Conservation (phyloP, 2,888 invertebrate species). For the Axea sp. region DNA sequence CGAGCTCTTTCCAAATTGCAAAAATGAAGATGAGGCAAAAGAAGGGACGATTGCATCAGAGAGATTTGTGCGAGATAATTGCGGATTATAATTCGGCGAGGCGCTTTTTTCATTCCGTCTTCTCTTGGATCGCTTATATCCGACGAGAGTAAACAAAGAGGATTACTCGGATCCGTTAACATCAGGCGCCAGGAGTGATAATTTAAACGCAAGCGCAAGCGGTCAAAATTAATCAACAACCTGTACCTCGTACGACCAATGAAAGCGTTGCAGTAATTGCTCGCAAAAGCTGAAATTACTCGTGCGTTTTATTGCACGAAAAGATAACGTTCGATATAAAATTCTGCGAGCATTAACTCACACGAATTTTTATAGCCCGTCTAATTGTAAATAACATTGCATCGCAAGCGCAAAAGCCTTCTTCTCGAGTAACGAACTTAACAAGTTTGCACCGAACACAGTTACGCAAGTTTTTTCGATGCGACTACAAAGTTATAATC, state of each 20-base stretch:
- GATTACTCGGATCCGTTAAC: slow-evolving; percentile 30
- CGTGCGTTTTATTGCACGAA: slow-evolving; percentile 18
- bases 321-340: slow-evolving; percentile 12
- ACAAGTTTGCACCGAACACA: too few relatives aligned
- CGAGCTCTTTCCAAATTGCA: too few relatives aligned
- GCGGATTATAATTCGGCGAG: too few relatives aligned
- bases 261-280: background rate
- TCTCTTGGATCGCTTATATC: background rate
- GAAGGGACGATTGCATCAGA: too few relatives aligned
- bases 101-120: background rate
- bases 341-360: slow-evolving; percentile 10
- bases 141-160: slow-evolving; percentile 11
- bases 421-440: too few relatives aligned
- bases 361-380: slow-evolving; percentile 22
- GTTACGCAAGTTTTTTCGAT: background rate
- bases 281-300: slow-evolving; percentile 20
- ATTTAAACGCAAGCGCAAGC: slow-evolving; percentile 9
- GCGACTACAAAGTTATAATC: background rate
- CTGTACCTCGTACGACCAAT: slow-evolving; percentile 4
- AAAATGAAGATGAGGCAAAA: too few relatives aligned
- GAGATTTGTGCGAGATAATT: too few relatives aligned
- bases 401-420: background rate
- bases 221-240: slow-evolving; percentile 26
- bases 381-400: slow-evolving; percentile 24
- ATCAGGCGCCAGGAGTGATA: slow-evolving; percentile 34